These are phyloP conservation scores for Galerucella pusilla DNA, from an alignment of 2,888 invertebrate genomes.

Conservation along the genomic window DNA sequence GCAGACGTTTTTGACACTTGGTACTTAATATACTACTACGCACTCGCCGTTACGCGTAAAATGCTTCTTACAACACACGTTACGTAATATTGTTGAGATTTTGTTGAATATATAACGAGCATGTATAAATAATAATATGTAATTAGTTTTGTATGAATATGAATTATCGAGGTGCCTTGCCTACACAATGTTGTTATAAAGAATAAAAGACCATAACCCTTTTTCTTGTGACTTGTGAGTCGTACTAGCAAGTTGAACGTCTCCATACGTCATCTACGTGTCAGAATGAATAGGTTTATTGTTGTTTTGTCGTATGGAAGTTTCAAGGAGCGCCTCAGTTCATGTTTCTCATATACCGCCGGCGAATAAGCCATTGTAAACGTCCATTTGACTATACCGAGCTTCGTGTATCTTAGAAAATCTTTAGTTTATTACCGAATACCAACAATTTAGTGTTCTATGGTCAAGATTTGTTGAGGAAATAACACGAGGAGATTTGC, in stretches of 20 bases:
- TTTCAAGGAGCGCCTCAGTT: slow-evolving; percentile 43
- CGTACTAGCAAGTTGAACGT: slow-evolving; percentile 18
- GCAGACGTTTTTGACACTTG: no score
- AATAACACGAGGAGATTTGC: slow-evolving; percentile 24
- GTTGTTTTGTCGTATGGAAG: slow-evolving; percentile 18
- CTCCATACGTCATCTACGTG: slow-evolving; percentile 20
- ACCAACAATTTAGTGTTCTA: slow-evolving; percentile 27
- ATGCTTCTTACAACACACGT: no score
- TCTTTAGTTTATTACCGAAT: slow-evolving; percentile 27
- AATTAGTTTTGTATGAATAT: background rate
- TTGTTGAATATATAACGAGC: no score
- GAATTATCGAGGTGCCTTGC: background rate
- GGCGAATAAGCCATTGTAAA: slow-evolving; percentile 42
- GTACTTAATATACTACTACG: no score
- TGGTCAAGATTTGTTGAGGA: slow-evolving; percentile 34
- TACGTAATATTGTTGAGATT: no score
- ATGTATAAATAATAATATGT: no score
- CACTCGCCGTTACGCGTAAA: no score
- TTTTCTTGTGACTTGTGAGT: background rate
- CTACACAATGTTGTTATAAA: background rate
- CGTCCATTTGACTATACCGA: slow-evolving; percentile 27
- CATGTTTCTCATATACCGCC: slow-evolving; percentile 38
- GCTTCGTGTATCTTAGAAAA: slow-evolving; percentile 25
- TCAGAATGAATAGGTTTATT: slow-evolving; percentile 21
- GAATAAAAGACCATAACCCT: slow-evolving; percentile 16